Base-by-base conservation (phyloP, 2,797 vertebrate genomes). In the Melanotaenia nigrans region DNA sequence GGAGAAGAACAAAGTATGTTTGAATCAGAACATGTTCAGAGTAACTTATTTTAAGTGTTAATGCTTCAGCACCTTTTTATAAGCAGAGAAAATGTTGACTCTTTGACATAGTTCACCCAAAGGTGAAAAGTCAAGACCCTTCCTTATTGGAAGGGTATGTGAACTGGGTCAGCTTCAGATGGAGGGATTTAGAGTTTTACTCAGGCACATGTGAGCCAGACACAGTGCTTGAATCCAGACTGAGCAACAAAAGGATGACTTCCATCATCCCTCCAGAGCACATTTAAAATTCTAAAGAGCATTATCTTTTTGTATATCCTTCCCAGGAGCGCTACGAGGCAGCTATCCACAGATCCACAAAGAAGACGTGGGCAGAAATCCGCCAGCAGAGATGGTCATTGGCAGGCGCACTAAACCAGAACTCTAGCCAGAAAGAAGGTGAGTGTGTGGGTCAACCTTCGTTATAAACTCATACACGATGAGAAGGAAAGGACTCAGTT, bases 301-400 rank as follows among this genome's bases (percentile, higher is more conserved):
- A 2, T 35, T 62, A 1, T 62, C 22, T 60, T 6, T 35, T 35
- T 33, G 14, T 3, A 8, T 65, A 0, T 71, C 13, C 25, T 63
- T 51, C 40, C 28, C 86, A 99, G 98, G 97, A 99, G 76, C 96
- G 96, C 54, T 99, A 99, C 4, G 97, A 98, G 87, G 95, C 97
- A 0, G 98, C 96, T 20, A 96, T 99, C 83, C 96, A 96, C 86
- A 93, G 96, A 74, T 96, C 96, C 0, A 89, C 93, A 47, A 99
- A 99, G 94, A 99, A 98, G 92, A 98, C 97, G 0, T 99, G 98
- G 98, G 96, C 97, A 4, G 97, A 99, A 92, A 99, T 99, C 86
- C 96, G 98, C 40, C 97, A 97, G 87, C 97, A 99, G 85, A 94
- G 97, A 77, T 97, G 97, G 95, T 99, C 97, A 13, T 98, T 96